A percentile compares a stretch with the other conserved stretches of the same genome.
phyloP scores from a whole-genome alignment of 2,113 vertebrate species.

The Gopherus flavomarginatus region DNA sequence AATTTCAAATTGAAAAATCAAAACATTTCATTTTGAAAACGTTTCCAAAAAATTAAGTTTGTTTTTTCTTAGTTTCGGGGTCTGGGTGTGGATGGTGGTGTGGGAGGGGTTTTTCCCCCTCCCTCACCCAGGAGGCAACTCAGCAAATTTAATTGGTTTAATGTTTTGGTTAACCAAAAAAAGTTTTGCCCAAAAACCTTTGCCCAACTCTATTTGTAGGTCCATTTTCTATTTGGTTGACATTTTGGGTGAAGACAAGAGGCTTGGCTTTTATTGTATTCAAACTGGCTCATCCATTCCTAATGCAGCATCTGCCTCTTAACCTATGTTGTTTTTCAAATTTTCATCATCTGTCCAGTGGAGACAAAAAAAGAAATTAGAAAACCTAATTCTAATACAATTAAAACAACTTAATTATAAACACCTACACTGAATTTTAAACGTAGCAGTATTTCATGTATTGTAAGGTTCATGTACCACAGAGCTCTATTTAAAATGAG shows the following conservation, averaged over 20 bases:
- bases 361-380: neutral
- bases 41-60: neutral
- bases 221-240: neutral
- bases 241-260: neutral
- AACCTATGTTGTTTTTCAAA: accelerated
- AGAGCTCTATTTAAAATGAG: neutral
- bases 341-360: neutral
- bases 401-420: neutral
- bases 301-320: neutral
- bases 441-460: neutral
- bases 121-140: neutral
- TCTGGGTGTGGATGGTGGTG: too few relatives aligned
- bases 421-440: neutral
- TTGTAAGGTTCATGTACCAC: neutral
- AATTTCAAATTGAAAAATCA: neutral
- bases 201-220: neutral
- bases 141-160: neutral
- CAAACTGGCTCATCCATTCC: neutral
- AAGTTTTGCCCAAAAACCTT: neutral
- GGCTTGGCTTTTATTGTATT: neutral
- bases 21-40: neutral
- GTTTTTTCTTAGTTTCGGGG: too few relatives aligned
- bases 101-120: too few relatives aligned
- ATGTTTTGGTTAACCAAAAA: neutral
- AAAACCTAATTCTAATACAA: neutral